Percentiles rank a stretch among this genome's conserved stretches.
These are phyloP conservation scores for Chirona hameri DNA, from an alignment of 2,888 invertebrate genomes.

Conservation along the genomic window DNA sequence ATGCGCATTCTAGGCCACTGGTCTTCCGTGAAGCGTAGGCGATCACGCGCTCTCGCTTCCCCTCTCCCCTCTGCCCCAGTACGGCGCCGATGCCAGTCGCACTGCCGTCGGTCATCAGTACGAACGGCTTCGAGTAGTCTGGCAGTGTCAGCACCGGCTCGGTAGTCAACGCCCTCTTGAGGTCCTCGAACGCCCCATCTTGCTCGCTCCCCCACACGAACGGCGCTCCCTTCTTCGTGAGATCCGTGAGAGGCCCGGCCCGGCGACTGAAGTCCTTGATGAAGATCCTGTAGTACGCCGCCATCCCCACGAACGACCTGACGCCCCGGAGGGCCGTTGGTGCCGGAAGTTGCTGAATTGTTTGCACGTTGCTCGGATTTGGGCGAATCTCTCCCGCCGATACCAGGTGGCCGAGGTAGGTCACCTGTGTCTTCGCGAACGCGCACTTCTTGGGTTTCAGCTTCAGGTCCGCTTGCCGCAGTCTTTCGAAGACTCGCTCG, in stretches of 20 bases:
- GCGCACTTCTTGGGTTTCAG: not conserved
- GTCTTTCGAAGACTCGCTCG: not conserved
- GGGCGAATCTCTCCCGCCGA: not conserved
- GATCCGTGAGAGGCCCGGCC: not conserved
- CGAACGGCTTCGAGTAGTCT: not conserved
- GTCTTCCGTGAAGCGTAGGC: not conserved
- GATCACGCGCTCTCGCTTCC: not conserved
- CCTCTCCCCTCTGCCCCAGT: not conserved
- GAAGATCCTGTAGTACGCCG: not conserved
- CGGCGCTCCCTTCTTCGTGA: not conserved
- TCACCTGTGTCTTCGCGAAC: not conserved
- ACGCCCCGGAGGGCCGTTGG: not conserved
- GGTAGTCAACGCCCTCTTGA: not conserved
- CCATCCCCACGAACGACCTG: not conserved
- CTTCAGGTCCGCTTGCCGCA: not conserved
- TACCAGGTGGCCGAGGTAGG: no score
- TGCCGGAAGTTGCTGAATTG: not conserved
- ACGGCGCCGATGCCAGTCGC: not conserved
- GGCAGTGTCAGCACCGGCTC: not conserved
- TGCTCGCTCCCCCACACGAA: not conserved
- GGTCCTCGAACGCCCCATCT: not conserved
- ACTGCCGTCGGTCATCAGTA: not conserved
- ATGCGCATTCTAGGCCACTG: not conserved
- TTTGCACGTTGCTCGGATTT: not conserved
- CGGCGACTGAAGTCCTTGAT: not conserved